These are phyloP conservation scores for Esox niger DNA, from an alignment of 2,113 vertebrate species.

Conservation along the genomic window DNA sequence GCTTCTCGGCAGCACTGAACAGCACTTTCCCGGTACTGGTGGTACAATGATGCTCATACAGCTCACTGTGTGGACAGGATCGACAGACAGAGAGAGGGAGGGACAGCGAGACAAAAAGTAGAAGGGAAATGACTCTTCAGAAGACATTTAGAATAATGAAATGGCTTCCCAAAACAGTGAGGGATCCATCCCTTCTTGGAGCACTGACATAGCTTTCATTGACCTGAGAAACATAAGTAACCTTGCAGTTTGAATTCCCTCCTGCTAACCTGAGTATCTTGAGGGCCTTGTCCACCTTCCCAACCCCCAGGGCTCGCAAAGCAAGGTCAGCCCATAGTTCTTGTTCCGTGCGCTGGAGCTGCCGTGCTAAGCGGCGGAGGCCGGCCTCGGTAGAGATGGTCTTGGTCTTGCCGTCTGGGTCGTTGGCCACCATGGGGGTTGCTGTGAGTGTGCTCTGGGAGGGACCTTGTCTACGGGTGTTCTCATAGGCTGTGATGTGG, in stretches of 20 bases:
- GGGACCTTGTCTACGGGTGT: slow-evolving; percentile 45
- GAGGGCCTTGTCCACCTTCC: slow-evolving; percentile 79
- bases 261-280: slow-evolving; percentile 82
- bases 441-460: slow-evolving; percentile 31
- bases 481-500: slow-evolving; percentile 78
- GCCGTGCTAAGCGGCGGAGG: slow-evolving; percentile 76
- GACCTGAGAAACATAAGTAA: neutral
- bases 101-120: neutral
- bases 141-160: too few relatives aligned
- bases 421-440: slow-evolving; percentile 32
- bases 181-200: neutral
- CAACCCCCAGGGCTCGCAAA: slow-evolving; percentile 75
- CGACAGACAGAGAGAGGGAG: neutral
- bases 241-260: neutral
- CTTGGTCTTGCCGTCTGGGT: slow-evolving; percentile 61
- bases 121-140: neutral
- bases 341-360: slow-evolving; percentile 77
- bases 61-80: slow-evolving; percentile 58
- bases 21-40: slow-evolving; percentile 78
- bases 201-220: neutral
- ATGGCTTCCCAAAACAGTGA: neutral
- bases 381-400: slow-evolving; percentile 62
- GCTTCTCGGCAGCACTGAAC: slow-evolving; percentile 78
- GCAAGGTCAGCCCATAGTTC: slow-evolving; percentile 82
- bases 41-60: slow-evolving; percentile 80